Evolutionary conservation across 2,888 invertebrate species (phyloP).

Genomic region (Isotomurus palustris): DNA sequence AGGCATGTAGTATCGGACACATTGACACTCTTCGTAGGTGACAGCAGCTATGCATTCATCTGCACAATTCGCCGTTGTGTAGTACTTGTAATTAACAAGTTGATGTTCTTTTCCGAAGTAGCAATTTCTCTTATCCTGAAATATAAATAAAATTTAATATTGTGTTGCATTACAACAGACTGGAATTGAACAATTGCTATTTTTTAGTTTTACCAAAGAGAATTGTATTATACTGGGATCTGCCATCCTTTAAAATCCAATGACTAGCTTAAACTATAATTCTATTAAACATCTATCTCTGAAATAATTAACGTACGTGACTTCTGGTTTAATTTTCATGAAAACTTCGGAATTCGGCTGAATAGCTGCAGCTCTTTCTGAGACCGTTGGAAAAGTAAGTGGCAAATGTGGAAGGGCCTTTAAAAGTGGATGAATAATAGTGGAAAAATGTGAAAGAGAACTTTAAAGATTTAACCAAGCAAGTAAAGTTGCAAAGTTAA

Average conservation of each 20-base stretch:
- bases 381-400: slow-evolving; percentile 22
- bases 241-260: too few species aligned
- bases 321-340: slow-evolving; percentile 26
- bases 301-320: too few species aligned
- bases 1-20: slow-evolving; percentile 41
- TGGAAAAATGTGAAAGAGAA: too few species aligned
- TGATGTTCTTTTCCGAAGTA: slow-evolving; percentile 33
- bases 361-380: slow-evolving; percentile 30
- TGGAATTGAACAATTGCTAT: slow-evolving; percentile 2
- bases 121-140: slow-evolving; percentile 34
- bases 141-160: slow-evolving; percentile 5
- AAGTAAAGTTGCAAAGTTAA: too few species aligned
- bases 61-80: slow-evolving; percentile 37
- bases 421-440: too few species aligned
- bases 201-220: too few species aligned
- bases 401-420: slow-evolving; percentile 7
- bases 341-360: slow-evolving; percentile 35
- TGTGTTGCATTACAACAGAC: neutral
- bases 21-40: slow-evolving; percentile 22
- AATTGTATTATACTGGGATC: neutral
- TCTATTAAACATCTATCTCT: too few species aligned
- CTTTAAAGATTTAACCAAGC: too few species aligned
- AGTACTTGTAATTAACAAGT: slow-evolving; percentile 29
- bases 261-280: too few species aligned
- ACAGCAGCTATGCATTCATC: slow-evolving; percentile 37